Evolutionary conservation across 1,140 invertebrate species (phyloP), one percentile per base, ranked within the genome.

Genomic region (Plectrocnemia conspersa): DNA sequence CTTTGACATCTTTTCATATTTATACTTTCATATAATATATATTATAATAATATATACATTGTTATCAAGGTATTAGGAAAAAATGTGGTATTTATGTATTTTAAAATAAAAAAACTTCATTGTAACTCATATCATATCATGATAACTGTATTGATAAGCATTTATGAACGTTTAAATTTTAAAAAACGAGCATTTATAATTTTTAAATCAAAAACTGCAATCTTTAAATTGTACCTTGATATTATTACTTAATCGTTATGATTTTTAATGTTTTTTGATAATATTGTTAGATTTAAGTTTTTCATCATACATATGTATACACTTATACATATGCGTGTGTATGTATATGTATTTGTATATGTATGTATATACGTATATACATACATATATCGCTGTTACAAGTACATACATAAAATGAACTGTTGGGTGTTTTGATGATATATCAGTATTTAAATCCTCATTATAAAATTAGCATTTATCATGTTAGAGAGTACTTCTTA

Each of bases 391-490:
- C 27, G n/a, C 27, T 6, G 6, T 45, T 45, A 46, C 56, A 32
- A 61, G 27, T 54, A 57, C 47, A 41, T 54, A 50, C 56, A 13
- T 23, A 18, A 58, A 52, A 52, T 56, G 49, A 61, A 54, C 54
- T 57, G 59, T 61, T 57, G 59, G 38, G 54, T 57, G 52, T 61
- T 61, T 61, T 54, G 46, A 52, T 52, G 52, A 61, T 57, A 38
- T 61, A 61, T 61, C 59, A 61, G 59, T 61, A 61, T 61, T 61
- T 61, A 54, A 61, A 61, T 54, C 45, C 45, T 58, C 59, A 61
- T 54, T 54, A 55, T 59, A 57, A 61, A 56, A 27, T 57, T 61
- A 61, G 54, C 52, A 57, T 57, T 54, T 61, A 61, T 57, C 59
- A 61, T 57, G 54, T 61, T 61, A 61, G 59, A 61, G 40, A 61